Conservation (phyloP, 2,888 invertebrate species). For the Mimachlamys varia region DNA sequence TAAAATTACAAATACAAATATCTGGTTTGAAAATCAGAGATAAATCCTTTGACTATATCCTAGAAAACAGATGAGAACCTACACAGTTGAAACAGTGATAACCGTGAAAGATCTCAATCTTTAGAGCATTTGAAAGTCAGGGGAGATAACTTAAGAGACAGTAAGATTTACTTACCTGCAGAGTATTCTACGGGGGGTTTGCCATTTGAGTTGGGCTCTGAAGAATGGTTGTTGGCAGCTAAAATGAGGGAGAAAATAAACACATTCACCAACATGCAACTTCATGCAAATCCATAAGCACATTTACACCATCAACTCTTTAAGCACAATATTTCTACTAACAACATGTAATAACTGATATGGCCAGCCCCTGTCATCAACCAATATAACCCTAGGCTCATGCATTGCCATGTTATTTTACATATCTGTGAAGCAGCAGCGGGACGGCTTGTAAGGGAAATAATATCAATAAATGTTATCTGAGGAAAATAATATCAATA, state of each 20-base stretch:
- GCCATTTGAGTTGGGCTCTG: constrained; percentile 16
- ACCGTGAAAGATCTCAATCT: neutral
- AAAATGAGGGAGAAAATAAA: constrained; percentile 16
- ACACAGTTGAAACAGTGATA: neutral
- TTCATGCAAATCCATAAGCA: constrained; percentile 31
- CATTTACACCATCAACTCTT: neutral
- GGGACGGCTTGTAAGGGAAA: neutral
- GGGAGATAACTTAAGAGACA: neutral
- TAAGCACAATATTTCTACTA: neutral
- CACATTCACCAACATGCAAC: constrained; percentile 23
- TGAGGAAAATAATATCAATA: too few species aligned
- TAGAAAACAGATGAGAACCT: neutral
- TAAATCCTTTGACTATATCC: neutral
- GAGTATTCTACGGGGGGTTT: neutral
- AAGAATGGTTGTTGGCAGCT: neutral
- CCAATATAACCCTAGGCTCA: neutral
- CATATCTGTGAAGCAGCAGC: neutral
- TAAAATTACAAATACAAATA: neutral
- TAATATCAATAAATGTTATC: too few species aligned
- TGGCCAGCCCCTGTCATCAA: neutral
- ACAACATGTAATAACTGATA: neutral
- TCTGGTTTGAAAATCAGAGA: neutral
- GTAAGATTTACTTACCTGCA: neutral
- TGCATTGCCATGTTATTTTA: neutral
- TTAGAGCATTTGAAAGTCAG: neutral